phyloP scores from a whole-genome alignment of 2,797 vertebrate species.

The Eupleurogrammus muticus region DNA sequence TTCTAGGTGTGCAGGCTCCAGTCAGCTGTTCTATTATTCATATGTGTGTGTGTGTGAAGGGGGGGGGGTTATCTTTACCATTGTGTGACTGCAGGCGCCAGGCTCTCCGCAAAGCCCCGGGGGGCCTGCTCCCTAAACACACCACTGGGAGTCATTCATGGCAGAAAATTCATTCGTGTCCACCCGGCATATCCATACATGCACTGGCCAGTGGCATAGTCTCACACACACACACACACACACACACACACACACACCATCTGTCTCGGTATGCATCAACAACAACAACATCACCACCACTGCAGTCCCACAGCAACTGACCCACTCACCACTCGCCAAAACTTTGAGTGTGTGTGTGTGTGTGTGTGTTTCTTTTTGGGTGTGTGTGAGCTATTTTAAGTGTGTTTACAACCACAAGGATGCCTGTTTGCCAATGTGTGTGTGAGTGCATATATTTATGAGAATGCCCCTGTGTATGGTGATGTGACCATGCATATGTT shows the following conservation, averaged over 20 bases:
- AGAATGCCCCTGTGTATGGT: conserved; percentile 51
- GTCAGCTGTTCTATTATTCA: conserved; percentile 78
- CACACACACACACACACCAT: conserved; percentile 49
- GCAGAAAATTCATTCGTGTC: conserved; percentile 35
- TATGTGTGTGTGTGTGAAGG: conserved; percentile 59
- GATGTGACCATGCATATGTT: conserved; percentile 75
- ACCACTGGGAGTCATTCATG: conserved; percentile 59
- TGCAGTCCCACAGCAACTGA: conserved; percentile 53
- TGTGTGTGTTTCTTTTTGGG: conserved; percentile 27
- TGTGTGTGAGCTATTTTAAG: conserved; percentile 48
- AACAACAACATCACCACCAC: conserved; percentile 60
- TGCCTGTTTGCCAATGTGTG: conserved; percentile 41
- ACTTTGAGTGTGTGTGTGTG: conserved; percentile 26
- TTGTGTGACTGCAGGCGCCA: conserved; percentile 52
- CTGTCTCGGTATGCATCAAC: conserved; percentile 63
- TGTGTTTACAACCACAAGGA: conserved; percentile 53
- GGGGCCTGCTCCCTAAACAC: conserved; percentile 67
- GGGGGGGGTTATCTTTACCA: conserved; percentile 58
- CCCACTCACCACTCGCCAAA: conserved; percentile 44
- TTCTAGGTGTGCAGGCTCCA: conserved; percentile 50
- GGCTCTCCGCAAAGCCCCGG: conserved; percentile 60
- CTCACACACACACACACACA: conserved; percentile 11
- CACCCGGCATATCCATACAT: conserved; percentile 19
- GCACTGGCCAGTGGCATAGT: conserved; percentile 18
- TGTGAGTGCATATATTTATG: conserved; percentile 70